Conservation (phyloP, 2,113 vertebrate genomes). For the Anoplopoma fimbria region DNA sequence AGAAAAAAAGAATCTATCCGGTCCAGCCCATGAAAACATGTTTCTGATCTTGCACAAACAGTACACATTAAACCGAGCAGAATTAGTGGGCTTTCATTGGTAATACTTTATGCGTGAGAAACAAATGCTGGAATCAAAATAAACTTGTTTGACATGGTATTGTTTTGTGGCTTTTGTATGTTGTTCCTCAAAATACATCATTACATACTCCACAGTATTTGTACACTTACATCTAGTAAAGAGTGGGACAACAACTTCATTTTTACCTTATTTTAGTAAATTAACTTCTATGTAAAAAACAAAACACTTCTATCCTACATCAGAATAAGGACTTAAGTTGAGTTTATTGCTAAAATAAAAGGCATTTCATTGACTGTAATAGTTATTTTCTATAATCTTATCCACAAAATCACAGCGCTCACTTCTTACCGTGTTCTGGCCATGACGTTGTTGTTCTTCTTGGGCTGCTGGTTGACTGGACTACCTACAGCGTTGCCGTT, state of each 20-base stretch:
- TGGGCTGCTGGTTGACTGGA: slow-evolving; percentile 98
- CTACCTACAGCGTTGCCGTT: slow-evolving; percentile 91
- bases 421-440: slow-evolving; percentile 92
- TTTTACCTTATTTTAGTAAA: neutral
- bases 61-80: neutral
- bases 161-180: neutral
- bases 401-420: neutral
- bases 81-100: neutral
- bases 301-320: neutral
- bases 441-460: slow-evolving; percentile 99
- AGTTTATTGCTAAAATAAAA: neutral
- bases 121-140: neutral
- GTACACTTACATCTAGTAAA: neutral
- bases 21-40: neutral
- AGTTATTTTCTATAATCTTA: slow-evolving; percentile 12
- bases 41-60: neutral
- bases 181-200: neutral
- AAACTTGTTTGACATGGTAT: neutral
- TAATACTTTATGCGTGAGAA: neutral
- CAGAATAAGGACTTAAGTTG: neutral
- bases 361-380: neutral
- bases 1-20: slow-evolving; percentile 3
- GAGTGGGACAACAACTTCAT: neutral
- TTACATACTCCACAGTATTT: neutral
- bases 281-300: neutral